Base-by-base conservation (phyloP, 1,140 invertebrate genomes). In the Drosophila takahashii region DNA sequence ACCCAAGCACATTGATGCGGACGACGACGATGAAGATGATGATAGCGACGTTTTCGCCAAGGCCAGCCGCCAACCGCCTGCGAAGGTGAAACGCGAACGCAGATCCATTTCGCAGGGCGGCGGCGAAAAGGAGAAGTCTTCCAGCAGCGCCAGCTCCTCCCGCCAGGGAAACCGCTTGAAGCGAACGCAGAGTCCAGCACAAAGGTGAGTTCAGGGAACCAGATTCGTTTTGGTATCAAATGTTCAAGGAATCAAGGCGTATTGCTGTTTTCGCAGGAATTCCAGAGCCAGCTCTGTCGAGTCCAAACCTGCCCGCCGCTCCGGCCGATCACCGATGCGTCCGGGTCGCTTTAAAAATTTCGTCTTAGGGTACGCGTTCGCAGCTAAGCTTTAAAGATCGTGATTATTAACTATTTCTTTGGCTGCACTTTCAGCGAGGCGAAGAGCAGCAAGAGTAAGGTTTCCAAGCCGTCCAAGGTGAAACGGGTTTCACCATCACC, bases 51-150 rank as follows among this genome's bases (percentile, higher is more conserved):
- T 47, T 2, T 0, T 11, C 2, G 0, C 29, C 0, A 1, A 22
- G 4, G 45, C 2, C 1, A 64, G 9, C 5, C 32, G 7, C 4
- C 32, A 47, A 11, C 8, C 16, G 3, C 8, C 9, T 0, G 4
- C 18, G 0, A 50, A 47, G 34, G 22, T 8, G 8, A 73, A 72
- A 15, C 60, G 72, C 4, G 60, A 66, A 5, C 73, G 81, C 16
- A 39, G 81, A 62, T 85, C 81, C 1, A 39, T 81, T 11, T 86
- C 81, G 5, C 74, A 81, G 13, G 69, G 41, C 1, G 50, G 41
- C 1, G 50, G 15, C 44, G 34, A 37, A 1, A 42, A 26, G 4
- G 13, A 22, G 7, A 64, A 29, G 5, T 4, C 8, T 3, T 10
- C 22, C 0, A 67, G 9, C 9, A 59, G 22, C 26, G 37, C 15